A percentile compares a stretch with the other conserved stretches of the same genome.
phyloP scores from a whole-genome alignment of 2,797 vertebrate genomes.

The Tadarida brasiliensis region DNA sequence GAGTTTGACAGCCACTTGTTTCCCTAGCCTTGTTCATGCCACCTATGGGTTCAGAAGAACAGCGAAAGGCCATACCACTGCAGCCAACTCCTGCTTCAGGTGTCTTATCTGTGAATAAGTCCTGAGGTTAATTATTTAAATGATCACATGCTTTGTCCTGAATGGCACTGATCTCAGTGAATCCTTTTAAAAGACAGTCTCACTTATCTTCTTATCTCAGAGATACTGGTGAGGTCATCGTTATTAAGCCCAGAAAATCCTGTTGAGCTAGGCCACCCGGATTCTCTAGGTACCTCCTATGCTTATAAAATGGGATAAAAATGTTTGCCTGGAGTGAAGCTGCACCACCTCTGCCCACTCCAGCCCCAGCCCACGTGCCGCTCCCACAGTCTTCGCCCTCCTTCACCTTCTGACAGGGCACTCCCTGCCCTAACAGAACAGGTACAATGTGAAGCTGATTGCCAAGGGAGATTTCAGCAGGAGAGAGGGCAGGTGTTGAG shows the following conservation, averaged over 20 bases:
- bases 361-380: background rate
- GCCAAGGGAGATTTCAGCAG: background rate
- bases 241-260: background rate
- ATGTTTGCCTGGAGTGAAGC: background rate
- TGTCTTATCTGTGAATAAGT: background rate
- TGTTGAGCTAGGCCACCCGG: background rate
- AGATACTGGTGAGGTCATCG: background rate
- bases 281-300: background rate
- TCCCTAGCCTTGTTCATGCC: background rate
- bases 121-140: background rate
- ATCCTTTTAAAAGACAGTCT: background rate
- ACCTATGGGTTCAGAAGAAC: background rate
- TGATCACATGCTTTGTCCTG: background rate
- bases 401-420: background rate
- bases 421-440: background rate
- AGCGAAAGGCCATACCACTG: background rate
- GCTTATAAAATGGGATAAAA: background rate
- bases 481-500: background rate
- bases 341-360: background rate
- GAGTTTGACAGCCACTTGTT: background rate
- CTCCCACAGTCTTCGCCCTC: background rate
- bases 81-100: background rate
- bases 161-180: background rate
- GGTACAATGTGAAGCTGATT: background rate
- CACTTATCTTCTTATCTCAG: background rate